Evolutionary conservation across 2,797 vertebrate species (phyloP).

Genomic region (Anas capensis): DNA sequence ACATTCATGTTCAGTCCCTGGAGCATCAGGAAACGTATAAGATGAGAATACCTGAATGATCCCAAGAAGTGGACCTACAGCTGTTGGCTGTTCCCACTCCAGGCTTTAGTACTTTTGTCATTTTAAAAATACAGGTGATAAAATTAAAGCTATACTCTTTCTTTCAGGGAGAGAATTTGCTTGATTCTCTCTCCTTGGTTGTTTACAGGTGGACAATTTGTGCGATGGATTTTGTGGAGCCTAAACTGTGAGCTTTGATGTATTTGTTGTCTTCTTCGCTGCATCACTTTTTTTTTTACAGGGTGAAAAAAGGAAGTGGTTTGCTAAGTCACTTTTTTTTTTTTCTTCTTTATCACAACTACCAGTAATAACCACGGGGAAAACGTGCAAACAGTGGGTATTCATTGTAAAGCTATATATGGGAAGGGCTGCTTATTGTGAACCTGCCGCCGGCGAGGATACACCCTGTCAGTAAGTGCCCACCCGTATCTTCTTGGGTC

Average conservation of each 20-base stretch:
- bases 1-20: not conserved
- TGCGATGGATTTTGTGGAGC: not conserved
- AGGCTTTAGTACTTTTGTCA: not conserved
- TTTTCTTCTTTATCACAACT: constrained; percentile 45
- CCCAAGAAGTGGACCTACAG: not conserved
- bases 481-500: not conserved
- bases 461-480: constrained; percentile 20
- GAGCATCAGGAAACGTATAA: not conserved
- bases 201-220: not conserved
- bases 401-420: not conserved
- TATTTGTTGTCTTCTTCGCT: not conserved
- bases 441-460: not conserved
- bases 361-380: constrained; percentile 44
- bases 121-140: rapidly evolving
- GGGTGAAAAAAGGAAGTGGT: constrained; percentile 68
- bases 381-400: not conserved
- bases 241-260: not conserved
- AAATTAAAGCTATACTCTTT: not conserved
- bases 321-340: constrained; percentile 31
- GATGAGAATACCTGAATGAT: not conserved
- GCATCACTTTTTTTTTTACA: not conserved
- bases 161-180: not conserved
- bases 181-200: not conserved
- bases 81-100: not conserved
- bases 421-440: not conserved